Evolutionary conservation across 2,888 invertebrate genomes (phyloP), one percentile per base, ranked within the genome.

Genomic region (Eudasyphora cyanicolor): DNA sequence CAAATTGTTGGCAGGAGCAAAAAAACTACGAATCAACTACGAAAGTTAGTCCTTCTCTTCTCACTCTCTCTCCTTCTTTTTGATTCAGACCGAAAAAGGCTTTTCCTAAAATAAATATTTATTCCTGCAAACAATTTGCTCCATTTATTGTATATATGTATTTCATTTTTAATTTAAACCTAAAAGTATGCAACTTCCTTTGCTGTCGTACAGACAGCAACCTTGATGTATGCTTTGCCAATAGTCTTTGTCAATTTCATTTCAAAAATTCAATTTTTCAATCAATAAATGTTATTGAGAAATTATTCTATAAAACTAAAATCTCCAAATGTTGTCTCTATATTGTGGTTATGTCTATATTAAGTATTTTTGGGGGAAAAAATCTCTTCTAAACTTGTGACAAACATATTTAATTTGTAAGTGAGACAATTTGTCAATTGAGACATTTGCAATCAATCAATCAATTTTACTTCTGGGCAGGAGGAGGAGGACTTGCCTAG

Each of bases 371-470:
- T n/a, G n/a, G n/a, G n/a, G n/a, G n/a, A n/a, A n/a, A n/a, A n/a
- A n/a, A n/a, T n/a, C n/a, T n/a, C n/a, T n/a, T n/a, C n/a, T n/a
- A n/a, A n/a, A n/a, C n/a, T n/a, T n/a, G n/a, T n/a, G n/a, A 45
- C 45, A 45, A 45, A 2, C n/a, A 6, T 2, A 45, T 12, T 2
- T 45, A 45, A 45, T n/a, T n/a, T 12, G 45, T 45, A 45, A 45
- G 45, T 45, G 45, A n/a, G 45, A n/a, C n/a, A n/a, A 45, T 45
- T n/a, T 45, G 45, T n/a, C 45, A 45, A 45, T 45, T 45, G 45
- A 45, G n/a, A n/a, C 3, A 4, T n/a, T n/a, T n/a, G n/a, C n/a
- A n/a, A n/a, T n/a, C n/a, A n/a, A n/a, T n/a, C n/a, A n/a, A n/a
- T n/a, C n/a, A n/a, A n/a, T n/a, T n/a, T n/a, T n/a, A n/a, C n/a